phyloP scores from a whole-genome alignment of 2,113 vertebrate genomes.

The Platichthys flesus region DNA sequence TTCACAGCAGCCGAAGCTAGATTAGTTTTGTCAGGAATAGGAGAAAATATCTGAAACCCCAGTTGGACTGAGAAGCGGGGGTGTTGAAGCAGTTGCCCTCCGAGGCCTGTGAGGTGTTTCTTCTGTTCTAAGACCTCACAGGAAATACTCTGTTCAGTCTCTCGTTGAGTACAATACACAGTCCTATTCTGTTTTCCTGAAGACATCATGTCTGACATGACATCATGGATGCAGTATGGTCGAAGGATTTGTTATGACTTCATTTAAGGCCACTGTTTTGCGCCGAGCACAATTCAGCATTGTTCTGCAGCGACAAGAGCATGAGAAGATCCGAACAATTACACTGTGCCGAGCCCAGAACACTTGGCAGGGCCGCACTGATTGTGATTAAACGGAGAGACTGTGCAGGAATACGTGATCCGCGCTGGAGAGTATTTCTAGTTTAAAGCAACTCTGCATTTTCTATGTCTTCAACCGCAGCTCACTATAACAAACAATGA shows the following conservation, averaged over 20 bases:
- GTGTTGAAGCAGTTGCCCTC: background rate
- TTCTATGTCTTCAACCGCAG: background rate
- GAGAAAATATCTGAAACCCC: background rate
- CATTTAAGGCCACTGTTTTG: constrained; percentile 68
- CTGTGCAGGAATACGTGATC: background rate
- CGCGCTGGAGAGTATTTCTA: too few relatives aligned
- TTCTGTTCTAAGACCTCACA: constrained; percentile 43
- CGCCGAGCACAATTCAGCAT: constrained; percentile 65
- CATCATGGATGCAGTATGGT: constrained; percentile 70
- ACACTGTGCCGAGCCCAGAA: constrained; percentile 49
- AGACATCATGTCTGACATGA: constrained; percentile 70
- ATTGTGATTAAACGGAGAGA: constrained; percentile 43
- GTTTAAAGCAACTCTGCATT: background rate
- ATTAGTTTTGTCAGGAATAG: background rate
- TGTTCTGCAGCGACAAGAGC: constrained; percentile 62
- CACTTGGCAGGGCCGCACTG: constrained; percentile 53
- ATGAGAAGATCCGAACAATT: constrained; percentile 58
- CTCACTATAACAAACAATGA: background rate
- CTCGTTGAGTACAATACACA: constrained; percentile 55
- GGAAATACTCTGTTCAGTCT: constrained; percentile 53
- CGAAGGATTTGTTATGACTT: constrained; percentile 69
- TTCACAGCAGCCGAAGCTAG: constrained; percentile 11
- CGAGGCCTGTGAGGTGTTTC: constrained; percentile 26
- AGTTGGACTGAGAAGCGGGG: constrained; percentile 6
- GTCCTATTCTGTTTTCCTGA: constrained; percentile 56